Conservation (phyloP, 2,113 vertebrate species). For the Sciurus niger region DNA sequence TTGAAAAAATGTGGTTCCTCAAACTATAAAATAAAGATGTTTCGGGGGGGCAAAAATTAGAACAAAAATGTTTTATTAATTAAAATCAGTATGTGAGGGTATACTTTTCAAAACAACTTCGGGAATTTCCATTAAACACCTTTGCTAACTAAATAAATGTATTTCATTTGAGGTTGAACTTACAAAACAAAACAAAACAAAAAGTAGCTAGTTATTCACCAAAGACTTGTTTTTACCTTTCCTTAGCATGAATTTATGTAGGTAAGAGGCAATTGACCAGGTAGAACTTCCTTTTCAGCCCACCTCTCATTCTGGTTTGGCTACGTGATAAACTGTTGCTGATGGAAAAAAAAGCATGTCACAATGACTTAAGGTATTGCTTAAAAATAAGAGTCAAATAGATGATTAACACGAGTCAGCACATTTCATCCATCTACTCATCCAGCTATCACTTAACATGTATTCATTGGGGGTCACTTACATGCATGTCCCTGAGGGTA, state of each 20-base stretch:
- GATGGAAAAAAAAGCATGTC: neutral
- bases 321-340: neutral
- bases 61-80: neutral
- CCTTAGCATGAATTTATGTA: neutral
- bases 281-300: neutral
- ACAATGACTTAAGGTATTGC: neutral
- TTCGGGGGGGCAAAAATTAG: no score
- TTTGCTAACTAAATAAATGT: neutral
- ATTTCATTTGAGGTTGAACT: neutral
- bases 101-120: neutral
- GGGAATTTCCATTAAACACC: neutral
- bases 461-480: neutral
- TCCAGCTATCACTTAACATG: neutral
- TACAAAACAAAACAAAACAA: neutral
- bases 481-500: neutral
- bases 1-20: neutral
- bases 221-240: neutral
- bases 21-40: conserved; percentile 5
- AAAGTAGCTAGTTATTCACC: neutral
- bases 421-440: neutral
- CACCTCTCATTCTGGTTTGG: neutral
- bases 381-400: neutral
- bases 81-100: neutral
- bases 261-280: neutral
- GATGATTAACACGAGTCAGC: neutral